A percentile compares a stretch with the other conserved stretches of the same genome.
Conservation (phyloP, 2,888 invertebrate genomes). For the Coenonympha glycerion region DNA sequence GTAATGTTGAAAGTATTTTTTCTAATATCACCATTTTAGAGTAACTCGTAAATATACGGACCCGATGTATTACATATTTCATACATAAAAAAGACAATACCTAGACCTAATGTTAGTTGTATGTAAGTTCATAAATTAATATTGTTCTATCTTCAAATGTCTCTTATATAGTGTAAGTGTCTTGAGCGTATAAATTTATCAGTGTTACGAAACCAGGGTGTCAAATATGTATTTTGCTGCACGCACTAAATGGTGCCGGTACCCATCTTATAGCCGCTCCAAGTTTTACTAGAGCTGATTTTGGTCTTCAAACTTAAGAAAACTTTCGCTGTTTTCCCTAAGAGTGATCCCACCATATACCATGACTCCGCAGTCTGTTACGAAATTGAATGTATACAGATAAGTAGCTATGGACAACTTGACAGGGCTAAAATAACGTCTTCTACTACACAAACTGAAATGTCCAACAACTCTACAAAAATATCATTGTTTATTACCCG, state of each 20-base stretch:
- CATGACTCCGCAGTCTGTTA: too few relatives aligned
- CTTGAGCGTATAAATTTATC: conserved; percentile 62
- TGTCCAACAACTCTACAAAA: too few relatives aligned
- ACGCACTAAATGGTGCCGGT: background rate
- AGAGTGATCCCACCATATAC: too few relatives aligned
- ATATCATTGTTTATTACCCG: too few relatives aligned
- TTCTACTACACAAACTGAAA: too few relatives aligned
- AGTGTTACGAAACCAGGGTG: conserved; percentile 46
- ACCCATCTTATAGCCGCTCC: too few relatives aligned
- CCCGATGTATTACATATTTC: conserved; percentile 66
- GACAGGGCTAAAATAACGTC: too few relatives aligned
- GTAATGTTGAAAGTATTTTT: conserved; percentile 52
- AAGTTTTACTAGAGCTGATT: too few relatives aligned
- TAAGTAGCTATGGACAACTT: too few relatives aligned
- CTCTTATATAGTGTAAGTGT: conserved; percentile 69
- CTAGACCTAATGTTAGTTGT: conserved; percentile 75
- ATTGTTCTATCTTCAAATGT: conserved; percentile 75
- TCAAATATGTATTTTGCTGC: conserved; percentile 37
- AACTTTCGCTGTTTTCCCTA: background rate
- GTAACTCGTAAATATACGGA: conserved; percentile 47
- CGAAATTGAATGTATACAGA: too few relatives aligned
- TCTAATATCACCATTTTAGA: conserved; percentile 37
- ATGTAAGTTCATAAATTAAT: conserved; percentile 68
- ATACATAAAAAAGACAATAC: conserved; percentile 77
- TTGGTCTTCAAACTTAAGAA: too few relatives aligned